Evolutionary conservation across 2,797 vertebrate species (phyloP).

Genomic region (Pteronotus mesoamericanus): DNA sequence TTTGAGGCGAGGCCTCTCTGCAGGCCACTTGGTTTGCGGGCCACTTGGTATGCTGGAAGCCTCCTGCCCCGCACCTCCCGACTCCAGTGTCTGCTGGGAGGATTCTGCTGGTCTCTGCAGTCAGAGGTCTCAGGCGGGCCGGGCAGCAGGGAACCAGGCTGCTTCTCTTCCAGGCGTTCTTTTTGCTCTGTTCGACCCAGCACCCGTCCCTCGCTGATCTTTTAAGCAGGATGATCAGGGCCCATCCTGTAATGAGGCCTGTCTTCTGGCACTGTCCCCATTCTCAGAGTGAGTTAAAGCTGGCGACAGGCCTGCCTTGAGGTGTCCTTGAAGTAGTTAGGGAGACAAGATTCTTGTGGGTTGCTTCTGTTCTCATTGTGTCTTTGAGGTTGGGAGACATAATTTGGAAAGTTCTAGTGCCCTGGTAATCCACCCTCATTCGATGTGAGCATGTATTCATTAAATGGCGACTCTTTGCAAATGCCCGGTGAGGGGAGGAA

Average conservation of each 20-base stretch:
- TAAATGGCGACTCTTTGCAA: neutral
- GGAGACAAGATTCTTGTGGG: neutral
- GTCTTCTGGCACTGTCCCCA: fast-evolving
- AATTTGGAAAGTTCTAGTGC: neutral
- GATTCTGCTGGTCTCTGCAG: neutral
- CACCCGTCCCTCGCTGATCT: neutral
- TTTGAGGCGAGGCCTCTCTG: neutral
- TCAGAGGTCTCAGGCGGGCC: neutral
- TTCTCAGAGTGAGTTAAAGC: neutral
- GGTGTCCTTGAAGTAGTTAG: neutral
- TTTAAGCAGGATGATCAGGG: neutral
- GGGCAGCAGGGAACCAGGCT: neutral
- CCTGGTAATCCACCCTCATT: neutral
- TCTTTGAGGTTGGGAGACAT: neutral
- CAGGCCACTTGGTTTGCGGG: fast-evolving
- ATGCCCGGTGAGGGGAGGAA: neutral
- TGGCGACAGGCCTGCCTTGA: neutral
- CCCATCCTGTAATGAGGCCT: neutral
- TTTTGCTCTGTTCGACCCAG: neutral
- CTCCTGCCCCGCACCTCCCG: neutral
- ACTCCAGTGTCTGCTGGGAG: neutral
- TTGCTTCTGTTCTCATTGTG: neutral
- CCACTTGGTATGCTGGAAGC: fast-evolving
- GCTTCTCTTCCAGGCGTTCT: neutral
- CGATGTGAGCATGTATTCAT: neutral